Base-by-base conservation (phyloP, 2,888 invertebrate species). In the Pterostichus niger region DNA sequence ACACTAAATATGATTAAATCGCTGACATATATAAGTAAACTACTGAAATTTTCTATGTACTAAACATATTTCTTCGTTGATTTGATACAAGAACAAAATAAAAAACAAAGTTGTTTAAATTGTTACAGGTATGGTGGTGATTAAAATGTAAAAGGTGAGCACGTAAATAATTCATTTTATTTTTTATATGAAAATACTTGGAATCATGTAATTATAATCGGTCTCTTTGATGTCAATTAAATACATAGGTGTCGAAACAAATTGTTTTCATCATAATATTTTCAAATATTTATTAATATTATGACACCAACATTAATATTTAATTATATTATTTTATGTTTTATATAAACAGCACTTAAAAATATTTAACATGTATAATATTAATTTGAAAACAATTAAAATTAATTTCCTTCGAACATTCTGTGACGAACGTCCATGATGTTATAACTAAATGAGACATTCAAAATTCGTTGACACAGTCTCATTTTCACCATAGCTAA, bases 401-500 rank as follows among this genome's bases (percentile, higher is more conserved):
- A 24, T 24, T 24, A 24, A 24, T 24, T 24, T 9, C 6, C 40
- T 40, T 40, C 40, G 7, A 40, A 40, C 5, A 40, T 40, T 24
- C 24, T 24, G 3, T 3, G 24, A 24, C 24, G 40, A 9, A 40
- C 40, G 40, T 6, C 40, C 6, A 9, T 56, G 56, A 0, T 56
- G 24, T 56, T 9, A 52, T 35, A 11, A 64, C 2, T 64, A 64
- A 64, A 64, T 33, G 33, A 64, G 64, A 64, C 64, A 64, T 64
- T 64, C n/a, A 64, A 33, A 31, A 6, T 64, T 4, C 11, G 31
- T 64, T 64, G 64, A 64, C 64, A 64, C 64, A 35, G 33, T 64
- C 64, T 64, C 35, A 64, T 64, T 64, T 64, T 64, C 64, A 31
- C 64, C 13, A 35, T n/a, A 64, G 64, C 13, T 64, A 64, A 64